Percentiles rank a stretch among this genome's conserved stretches.
Evolutionary conservation across 23 tunicate species (phyloP).

Genomic region (Aplidium turbinatum): DNA sequence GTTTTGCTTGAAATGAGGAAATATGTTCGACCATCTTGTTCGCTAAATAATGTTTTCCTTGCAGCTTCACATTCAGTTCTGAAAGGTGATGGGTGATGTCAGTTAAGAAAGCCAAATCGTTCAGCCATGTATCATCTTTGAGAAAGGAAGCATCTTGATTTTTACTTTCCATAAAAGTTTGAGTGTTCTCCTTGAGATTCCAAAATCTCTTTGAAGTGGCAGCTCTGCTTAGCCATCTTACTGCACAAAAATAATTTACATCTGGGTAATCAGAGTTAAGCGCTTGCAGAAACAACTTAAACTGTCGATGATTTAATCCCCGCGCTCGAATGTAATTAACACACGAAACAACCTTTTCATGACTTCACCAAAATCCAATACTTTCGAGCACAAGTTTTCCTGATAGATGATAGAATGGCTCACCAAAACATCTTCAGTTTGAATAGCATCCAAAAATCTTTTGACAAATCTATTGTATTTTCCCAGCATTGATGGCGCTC

Average conservation of each 20-base stretch:
- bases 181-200: constrained; percentile 29
- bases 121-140: constrained; percentile 18
- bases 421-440: not conserved
- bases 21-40: constrained; percentile 34
- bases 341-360: constrained; percentile 40
- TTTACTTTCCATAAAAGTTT: constrained; percentile 40
- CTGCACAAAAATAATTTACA: constrained; percentile 36
- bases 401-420: constrained; percentile 42
- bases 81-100: constrained; percentile 34
- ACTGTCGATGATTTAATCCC: constrained; percentile 41
- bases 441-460: constrained; percentile 4
- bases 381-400: constrained; percentile 41
- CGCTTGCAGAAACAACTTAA: constrained; percentile 38
- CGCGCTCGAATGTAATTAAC: constrained; percentile 23
- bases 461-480: not conserved
- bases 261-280: constrained; percentile 44
- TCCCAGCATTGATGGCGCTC: constrained; percentile 14
- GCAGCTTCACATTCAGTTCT: constrained; percentile 23
- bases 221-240: constrained; percentile 47
- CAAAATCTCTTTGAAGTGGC: constrained; percentile 51
- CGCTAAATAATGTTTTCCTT: constrained; percentile 36
- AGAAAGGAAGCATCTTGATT: constrained; percentile 33
- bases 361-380: constrained; percentile 25
- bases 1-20: constrained; percentile 23
- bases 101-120: constrained; percentile 40